phyloP scores from a whole-genome alignment of 1,140 invertebrate genomes.

The Cydia fagiglandana region DNA sequence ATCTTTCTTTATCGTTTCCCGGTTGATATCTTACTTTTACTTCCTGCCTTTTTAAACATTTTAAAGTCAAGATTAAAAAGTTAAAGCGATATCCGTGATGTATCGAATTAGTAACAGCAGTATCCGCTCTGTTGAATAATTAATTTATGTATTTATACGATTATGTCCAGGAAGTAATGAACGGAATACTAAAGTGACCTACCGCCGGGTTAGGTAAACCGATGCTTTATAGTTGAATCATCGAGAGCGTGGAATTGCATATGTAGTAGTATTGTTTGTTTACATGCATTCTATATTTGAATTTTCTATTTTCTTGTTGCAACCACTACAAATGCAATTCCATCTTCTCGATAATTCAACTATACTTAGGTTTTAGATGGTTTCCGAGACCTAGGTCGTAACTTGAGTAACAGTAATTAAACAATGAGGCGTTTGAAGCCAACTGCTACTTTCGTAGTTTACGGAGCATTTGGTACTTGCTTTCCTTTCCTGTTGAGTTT shows the following conservation, averaged over 20 bases:
- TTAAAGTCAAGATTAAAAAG: not conserved
- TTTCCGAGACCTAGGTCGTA: constrained; percentile 4
- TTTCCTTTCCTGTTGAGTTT: not conserved
- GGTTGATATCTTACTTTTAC: constrained; percentile 4
- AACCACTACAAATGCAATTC: too few relatives aligned
- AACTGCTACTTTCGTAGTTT: not conserved
- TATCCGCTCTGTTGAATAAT: constrained; percentile 10
- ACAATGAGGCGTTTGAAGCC: not conserved
- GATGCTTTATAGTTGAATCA: too few relatives aligned
- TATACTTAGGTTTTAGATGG: constrained; percentile 18
- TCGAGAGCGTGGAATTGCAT: too few relatives aligned
- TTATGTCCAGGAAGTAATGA: constrained; percentile 26
- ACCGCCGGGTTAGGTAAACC: constrained; percentile 14
- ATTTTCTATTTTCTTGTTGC: too few relatives aligned
- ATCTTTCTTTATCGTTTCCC: not conserved
- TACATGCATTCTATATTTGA: too few relatives aligned
- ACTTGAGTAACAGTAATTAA: constrained; percentile 14
- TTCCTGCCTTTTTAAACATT: not conserved
- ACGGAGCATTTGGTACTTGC: not conserved
- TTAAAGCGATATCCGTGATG: not conserved
- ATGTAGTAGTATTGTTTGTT: too few relatives aligned
- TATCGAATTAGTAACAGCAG: not conserved
- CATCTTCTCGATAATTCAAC: too few relatives aligned
- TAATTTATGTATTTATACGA: constrained; percentile 12
- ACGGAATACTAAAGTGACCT: constrained; percentile 21